Conservation (phyloP, 2,113 vertebrate species). For the Tychaedon coryphoeus region DNA sequence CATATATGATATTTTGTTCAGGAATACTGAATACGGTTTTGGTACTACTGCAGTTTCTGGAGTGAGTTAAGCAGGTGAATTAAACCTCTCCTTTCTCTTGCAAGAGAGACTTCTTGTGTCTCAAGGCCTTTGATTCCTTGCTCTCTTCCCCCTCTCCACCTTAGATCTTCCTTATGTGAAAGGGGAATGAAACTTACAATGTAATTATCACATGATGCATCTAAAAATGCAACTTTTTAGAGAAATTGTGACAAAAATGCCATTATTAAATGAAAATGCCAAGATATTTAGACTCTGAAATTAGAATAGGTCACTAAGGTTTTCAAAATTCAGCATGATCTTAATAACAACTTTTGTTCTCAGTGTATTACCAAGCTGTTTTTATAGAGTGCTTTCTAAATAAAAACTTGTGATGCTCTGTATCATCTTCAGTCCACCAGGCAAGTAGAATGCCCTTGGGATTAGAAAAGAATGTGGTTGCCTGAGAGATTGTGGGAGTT, state of each 20-base stretch:
- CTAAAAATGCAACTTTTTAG: not conserved
- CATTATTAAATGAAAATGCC: not conserved
- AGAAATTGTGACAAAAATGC: not conserved
- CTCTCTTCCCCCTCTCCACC: rapidly evolving
- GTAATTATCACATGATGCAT: rapidly evolving
- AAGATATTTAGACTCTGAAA: not conserved
- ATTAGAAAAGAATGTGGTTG: not conserved
- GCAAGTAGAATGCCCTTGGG: not conserved
- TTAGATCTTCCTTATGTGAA: not conserved
- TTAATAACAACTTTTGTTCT: not conserved
- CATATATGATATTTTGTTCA: rapidly evolving
- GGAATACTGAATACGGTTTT: not conserved
- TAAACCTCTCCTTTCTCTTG: not conserved
- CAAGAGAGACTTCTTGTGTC: not conserved
- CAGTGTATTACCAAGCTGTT: not conserved
- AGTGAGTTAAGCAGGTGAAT: not conserved
- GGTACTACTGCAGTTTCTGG: not conserved
- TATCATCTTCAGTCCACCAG: not conserved
- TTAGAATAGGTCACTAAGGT: not conserved
- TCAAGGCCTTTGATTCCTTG: not conserved
- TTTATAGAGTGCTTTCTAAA: not conserved
- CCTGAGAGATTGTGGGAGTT: not conserved
- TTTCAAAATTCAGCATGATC: not conserved
- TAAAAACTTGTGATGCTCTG: not conserved
- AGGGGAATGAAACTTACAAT: not conserved